Conservation (phyloP, 2,113 vertebrate species). For the Carettochelys insculpta region DNA sequence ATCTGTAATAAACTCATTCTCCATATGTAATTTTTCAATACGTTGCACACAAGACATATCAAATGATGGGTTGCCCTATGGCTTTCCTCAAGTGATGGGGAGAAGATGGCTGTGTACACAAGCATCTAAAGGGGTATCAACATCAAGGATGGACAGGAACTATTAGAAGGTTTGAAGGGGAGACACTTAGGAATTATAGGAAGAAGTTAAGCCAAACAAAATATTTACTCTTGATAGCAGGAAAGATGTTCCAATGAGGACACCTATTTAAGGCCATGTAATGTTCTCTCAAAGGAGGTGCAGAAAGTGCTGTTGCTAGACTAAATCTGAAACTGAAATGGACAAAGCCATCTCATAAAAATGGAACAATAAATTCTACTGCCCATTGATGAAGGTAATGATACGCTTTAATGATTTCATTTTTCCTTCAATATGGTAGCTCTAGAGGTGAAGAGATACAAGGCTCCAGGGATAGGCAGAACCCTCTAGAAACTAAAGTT, state of each 20-base stretch:
- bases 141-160: background rate
- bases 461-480: background rate
- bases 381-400: background rate
- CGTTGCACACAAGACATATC: background rate
- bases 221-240: background rate
- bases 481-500: background rate
- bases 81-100: background rate
- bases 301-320: background rate
- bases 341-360: too few species aligned
- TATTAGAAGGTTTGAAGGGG: background rate
- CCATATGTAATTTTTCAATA: background rate
- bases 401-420: background rate
- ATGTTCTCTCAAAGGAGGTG: background rate
- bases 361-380: background rate
- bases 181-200: background rate
- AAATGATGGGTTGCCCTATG: background rate
- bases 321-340: background rate
- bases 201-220: background rate
- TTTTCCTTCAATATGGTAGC: rapidly evolving
- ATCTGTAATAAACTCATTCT: background rate
- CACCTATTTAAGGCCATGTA: background rate
- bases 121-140: background rate
- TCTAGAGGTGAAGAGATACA: background rate
- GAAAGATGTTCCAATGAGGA: background rate
- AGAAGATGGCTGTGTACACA: background rate